Percentiles rank a stretch among this genome's conserved stretches.
phyloP scores from a whole-genome alignment of 2,113 vertebrate species.

The Cyanistes caeruleus region DNA sequence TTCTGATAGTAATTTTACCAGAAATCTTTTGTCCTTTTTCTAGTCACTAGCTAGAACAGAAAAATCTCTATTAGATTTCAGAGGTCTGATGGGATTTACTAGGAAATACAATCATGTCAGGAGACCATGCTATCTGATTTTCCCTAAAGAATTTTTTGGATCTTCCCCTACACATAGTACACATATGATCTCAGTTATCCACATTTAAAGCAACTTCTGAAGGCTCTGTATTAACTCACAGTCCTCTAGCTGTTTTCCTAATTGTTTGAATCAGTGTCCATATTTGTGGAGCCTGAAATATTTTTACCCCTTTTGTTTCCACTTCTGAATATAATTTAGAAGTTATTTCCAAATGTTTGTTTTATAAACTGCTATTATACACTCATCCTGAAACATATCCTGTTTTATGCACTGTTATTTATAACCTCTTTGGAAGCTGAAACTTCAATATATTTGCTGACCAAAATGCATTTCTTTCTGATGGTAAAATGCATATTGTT shows the following conservation, averaged over 20 bases:
- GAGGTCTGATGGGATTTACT: not conserved
- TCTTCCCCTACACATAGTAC: not conserved
- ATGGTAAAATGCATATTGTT: not conserved
- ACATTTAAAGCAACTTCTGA: slow-evolving; percentile 18
- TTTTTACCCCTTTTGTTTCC: slow-evolving; percentile 62
- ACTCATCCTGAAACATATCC: not conserved
- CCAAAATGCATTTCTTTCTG: not conserved
- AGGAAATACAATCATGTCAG: not conserved
- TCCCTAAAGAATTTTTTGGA: not conserved
- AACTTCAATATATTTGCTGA: not conserved
- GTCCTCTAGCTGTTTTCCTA: slow-evolving; percentile 48
- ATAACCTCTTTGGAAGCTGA: not conserved
- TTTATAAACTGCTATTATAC: slow-evolving; percentile 34
- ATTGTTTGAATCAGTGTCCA: slow-evolving; percentile 37
- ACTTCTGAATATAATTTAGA: slow-evolving; percentile 44
- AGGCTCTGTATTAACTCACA: slow-evolving; percentile 4
- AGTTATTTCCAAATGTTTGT: slow-evolving; percentile 55
- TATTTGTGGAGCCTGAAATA: slow-evolving; percentile 62
- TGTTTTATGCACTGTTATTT: not conserved
- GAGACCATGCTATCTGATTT: not conserved
- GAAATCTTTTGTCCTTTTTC: not conserved
- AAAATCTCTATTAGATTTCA: not conserved
- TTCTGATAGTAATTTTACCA: not conserved
- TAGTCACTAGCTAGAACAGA: not conserved
- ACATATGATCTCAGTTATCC: not conserved